These are phyloP conservation scores for Cairina moschata DNA, from an alignment of 2,113 vertebrate genomes.

Conservation along the genomic window DNA sequence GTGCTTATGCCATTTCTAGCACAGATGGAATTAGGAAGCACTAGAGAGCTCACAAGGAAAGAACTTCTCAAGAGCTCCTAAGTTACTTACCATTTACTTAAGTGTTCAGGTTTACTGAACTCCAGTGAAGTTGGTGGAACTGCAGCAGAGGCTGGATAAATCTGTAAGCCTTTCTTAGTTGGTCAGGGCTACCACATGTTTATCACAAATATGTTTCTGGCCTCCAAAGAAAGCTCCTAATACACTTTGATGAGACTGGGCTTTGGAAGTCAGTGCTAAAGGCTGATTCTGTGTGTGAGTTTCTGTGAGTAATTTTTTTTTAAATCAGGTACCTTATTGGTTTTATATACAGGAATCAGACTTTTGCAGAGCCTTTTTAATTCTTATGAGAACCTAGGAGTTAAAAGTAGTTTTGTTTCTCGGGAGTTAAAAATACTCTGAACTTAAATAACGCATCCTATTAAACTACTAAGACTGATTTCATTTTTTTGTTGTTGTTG, in stretches of 20 bases:
- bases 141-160: background rate
- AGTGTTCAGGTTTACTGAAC: background rate
- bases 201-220: background rate
- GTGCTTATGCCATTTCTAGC: background rate
- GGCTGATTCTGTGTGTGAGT: background rate
- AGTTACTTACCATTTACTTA: background rate
- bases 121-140: background rate
- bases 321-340: background rate
- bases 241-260: background rate
- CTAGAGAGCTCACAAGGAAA: background rate
- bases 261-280: background rate
- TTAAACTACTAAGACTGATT: slow-evolving; percentile 60
- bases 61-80: slow-evolving; percentile 15
- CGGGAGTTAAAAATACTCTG: slow-evolving; percentile 71
- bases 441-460: slow-evolving; percentile 59
- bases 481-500: slow-evolving; percentile 54
- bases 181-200: background rate
- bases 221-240: background rate
- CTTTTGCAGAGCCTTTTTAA: background rate
- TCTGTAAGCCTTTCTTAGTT: background rate
- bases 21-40: background rate
- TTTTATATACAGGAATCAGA: background rate
- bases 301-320: background rate
- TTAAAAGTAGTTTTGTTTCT: slow-evolving; percentile 54
- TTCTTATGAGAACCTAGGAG: slow-evolving; percentile 27